Evolutionary conservation across 1,140 invertebrate genomes (phyloP), one percentile per base, ranked within the genome.

Genomic region (Halyomorpha halys): DNA sequence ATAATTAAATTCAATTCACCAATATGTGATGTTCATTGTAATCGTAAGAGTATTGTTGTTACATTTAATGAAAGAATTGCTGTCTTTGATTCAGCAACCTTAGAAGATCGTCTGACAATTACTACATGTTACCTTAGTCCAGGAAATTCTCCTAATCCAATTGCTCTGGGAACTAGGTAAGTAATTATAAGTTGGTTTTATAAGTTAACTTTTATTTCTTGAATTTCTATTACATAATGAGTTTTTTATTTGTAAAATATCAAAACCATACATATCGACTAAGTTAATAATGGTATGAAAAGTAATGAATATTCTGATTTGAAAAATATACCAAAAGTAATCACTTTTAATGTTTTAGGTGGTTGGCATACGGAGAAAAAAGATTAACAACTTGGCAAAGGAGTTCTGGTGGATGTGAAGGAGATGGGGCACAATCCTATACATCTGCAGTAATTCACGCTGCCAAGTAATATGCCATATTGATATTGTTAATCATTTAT

Each of bases 391-490:
- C 80, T 3, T 71, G 78, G 49, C 78, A 81, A 66, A 80, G 82
- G 70, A 82, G 80, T 44, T 77, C 77, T 67, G 83, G 83, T 19
- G 84, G 84, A 4, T 80, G 82, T 71, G 78, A 71, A 66, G 80
- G 82, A 70, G 79, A 82, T 44, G 78, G 77, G 34, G 80, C 83
- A 68, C 86, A 91, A 71, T 96, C 93, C 69, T 97, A 97, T 72
- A 95, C 94, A 60, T 93, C 94, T 0, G 94, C 92, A 0, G 89
- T 97, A 54, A 81, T 98, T 16, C 93, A 94, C 76, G 94, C 94
- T 21, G 94, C 94, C 21, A 97, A 97, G 77, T 67, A 61, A 59
- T 30, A 39, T 19, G 13, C 44, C 9, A n/a, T 44, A 30, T 39
- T 39, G 4, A 39, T 39, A 11, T 30, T 30, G n/a, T n/a, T 30